A percentile compares a stretch with the other conserved stretches of the same genome.
These are phyloP conservation scores for Cynoglossus semilaevis DNA, from an alignment of 2,113 vertebrate species.

Conservation along the genomic window DNA sequence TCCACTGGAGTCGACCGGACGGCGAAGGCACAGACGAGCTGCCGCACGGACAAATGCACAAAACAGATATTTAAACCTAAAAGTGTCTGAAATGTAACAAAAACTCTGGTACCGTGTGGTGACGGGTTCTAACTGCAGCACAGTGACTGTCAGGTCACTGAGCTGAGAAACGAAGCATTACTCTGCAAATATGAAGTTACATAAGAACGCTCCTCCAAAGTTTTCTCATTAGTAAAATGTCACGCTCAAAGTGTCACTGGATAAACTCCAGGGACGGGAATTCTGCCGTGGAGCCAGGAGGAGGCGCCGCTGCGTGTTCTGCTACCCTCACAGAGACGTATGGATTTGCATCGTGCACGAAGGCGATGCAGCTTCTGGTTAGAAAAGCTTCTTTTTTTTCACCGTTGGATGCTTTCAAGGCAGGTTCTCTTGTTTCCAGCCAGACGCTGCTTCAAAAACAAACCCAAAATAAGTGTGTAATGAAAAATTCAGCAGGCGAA, in stretches of 20 bases:
- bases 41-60: no score
- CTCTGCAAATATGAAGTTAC: neutral
- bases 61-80: no score
- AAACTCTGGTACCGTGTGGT: no score
- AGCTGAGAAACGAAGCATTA: constrained; percentile 2
- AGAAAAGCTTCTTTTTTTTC: constrained; percentile 53
- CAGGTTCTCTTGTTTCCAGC: constrained; percentile 28
- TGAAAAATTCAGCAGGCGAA: constrained; percentile 61
- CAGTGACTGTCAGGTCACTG: neutral
- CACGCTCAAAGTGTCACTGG: constrained; percentile 9
- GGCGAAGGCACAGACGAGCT: no score
- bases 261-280: constrained; percentile 5
- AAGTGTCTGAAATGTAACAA: no score
- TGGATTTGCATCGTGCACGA: constrained; percentile 37
- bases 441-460: constrained; percentile 40
- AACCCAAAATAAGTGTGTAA: constrained; percentile 45
- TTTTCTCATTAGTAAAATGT: constrained; percentile 22
- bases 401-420: constrained; percentile 44
- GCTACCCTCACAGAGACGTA: constrained; percentile 33
- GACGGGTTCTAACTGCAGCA: neutral
- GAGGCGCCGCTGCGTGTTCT: constrained; percentile 14
- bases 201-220: neutral
- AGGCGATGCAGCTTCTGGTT: constrained; percentile 57
- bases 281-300: constrained; percentile 15
- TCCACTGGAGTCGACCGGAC: no score